These are phyloP conservation scores for Sebastes matsubarae DNA, from an alignment of 2,797 vertebrate genomes.

Conservation along the genomic window DNA sequence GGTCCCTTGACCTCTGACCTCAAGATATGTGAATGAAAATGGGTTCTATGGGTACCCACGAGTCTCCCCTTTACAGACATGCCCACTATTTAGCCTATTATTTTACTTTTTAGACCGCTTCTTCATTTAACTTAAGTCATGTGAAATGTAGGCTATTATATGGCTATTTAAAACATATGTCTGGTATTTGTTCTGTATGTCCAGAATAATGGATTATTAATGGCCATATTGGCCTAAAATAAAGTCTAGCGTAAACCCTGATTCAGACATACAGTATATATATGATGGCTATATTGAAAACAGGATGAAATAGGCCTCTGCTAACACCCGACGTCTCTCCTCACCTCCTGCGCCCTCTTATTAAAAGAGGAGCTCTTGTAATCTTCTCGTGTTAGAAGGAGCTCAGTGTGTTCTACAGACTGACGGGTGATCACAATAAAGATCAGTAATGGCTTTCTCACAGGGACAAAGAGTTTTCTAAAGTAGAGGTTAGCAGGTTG, in stretches of 20 bases:
- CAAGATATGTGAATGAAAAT: too few species aligned
- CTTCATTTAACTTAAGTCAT: too few species aligned
- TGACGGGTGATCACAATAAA: slow-evolving; percentile 23
- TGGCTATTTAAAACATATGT: too few species aligned
- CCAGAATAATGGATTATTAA: accelerated
- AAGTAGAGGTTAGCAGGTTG: not conserved
- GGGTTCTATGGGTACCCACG: too few species aligned
- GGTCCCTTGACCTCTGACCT: too few species aligned
- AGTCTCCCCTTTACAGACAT: too few species aligned
- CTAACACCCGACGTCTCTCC: not conserved
- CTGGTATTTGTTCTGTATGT: too few species aligned
- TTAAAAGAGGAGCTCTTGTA: not conserved
- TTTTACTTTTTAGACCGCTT: too few species aligned
- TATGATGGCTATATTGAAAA: not conserved
- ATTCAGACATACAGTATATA: not conserved
- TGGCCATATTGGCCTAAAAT: too few species aligned
- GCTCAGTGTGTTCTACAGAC: slow-evolving; percentile 10
- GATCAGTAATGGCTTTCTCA: slow-evolving; percentile 33
- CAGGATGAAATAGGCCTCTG: not conserved
- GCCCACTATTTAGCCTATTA: too few species aligned
- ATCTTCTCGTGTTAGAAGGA: slow-evolving; percentile 21
- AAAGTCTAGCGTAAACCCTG: too few species aligned
- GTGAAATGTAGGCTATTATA: too few species aligned
- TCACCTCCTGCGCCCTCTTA: not conserved
- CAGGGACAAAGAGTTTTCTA: slow-evolving; percentile 23